These are phyloP conservation scores for Perizoma flavofasciatum DNA, from an alignment of 2,888 invertebrate genomes.

Conservation along the genomic window DNA sequence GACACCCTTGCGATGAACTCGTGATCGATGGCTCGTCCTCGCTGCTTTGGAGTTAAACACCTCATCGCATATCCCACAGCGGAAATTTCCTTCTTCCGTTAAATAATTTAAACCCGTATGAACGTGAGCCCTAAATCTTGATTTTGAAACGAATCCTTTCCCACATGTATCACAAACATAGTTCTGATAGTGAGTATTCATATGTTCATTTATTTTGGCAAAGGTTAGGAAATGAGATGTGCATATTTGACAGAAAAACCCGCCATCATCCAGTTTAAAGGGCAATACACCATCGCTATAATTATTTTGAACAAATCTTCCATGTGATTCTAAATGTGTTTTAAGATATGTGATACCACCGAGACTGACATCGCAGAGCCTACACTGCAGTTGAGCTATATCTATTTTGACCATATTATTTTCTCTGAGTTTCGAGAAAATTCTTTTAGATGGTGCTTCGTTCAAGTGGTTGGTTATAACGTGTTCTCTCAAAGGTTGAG, in stretches of 20 bases:
- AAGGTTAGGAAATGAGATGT: conserved; percentile 56
- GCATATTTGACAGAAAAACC: conserved; percentile 68
- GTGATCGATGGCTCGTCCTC: conserved; percentile 62
- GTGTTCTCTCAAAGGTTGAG: conserved; percentile 58
- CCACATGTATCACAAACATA: conserved; percentile 74
- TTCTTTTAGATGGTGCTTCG: conserved; percentile 56
- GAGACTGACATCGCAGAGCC: conserved; percentile 55
- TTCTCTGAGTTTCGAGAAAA: conserved; percentile 72
- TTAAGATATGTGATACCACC: conserved; percentile 60
- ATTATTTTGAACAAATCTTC: conserved; percentile 49
- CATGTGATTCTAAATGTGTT: conserved; percentile 61
- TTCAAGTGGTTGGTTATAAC: conserved; percentile 55
- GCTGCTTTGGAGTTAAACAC: conserved; percentile 62
- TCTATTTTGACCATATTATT: conserved; percentile 79
- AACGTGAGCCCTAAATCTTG: conserved; percentile 68
- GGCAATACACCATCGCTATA: conserved; percentile 74
- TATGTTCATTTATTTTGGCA: conserved; percentile 70
- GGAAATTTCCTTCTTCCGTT: conserved; percentile 60
- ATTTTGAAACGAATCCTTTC: conserved; percentile 69
- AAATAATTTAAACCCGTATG: conserved; percentile 53
- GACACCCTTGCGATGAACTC: conserved; percentile 64
- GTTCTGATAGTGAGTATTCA: conserved; percentile 74
- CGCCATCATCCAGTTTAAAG: conserved; percentile 62
- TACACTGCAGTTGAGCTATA: conserved; percentile 62
- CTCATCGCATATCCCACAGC: conserved; percentile 68